Evolutionary conservation across 2,888 invertebrate species (phyloP), one percentile per base, ranked within the genome.

Genomic region (Chymomyza caudatula): DNA sequence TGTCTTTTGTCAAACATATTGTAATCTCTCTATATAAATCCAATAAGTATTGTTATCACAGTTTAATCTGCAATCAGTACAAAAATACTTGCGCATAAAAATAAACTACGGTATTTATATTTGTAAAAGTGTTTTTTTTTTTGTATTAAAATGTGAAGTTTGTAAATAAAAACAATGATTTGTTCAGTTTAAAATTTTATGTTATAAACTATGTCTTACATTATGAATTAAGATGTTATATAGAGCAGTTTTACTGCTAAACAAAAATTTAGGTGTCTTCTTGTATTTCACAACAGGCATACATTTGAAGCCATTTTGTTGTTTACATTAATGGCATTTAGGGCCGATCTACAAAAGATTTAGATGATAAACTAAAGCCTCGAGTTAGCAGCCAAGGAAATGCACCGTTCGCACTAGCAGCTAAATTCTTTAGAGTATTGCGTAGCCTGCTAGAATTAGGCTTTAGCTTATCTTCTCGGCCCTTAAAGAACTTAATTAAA

Each of bases 11-110:
- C 73, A 63, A 67, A 60, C 63, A 75, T 58, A 58, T 65, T 69
- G 68, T 71, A 80, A 80, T 77, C 71, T 78, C 65, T 62, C 52
- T 52, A 51, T 53, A 56, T 70, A 71, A 69, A 77, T 63, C 63
- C 59, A 47, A 68, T 62, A 52, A 77, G 74, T 79, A 83, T 69
- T 76, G 67, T 69, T 70, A 74, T 57, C 62, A 59, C 68, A 66
- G 60, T 71, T 60, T 65, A 44, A 37, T 59, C 55, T 65, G 60
- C 63, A 57, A 53, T 63, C 66, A 82, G 82, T 82, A 84, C 82
- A 82, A 82, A 82, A 65, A 65, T 60, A 60, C 69, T 71, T 72
- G 65, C 69, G 65, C 69, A 77, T 77, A 71, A 75, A 74, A 73
- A 66, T 61, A 54, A 60, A 67, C 54, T 62, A 68, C 57, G n/a